Conservation (phyloP, 2,113 vertebrate species). For the Glareola pratincola region DNA sequence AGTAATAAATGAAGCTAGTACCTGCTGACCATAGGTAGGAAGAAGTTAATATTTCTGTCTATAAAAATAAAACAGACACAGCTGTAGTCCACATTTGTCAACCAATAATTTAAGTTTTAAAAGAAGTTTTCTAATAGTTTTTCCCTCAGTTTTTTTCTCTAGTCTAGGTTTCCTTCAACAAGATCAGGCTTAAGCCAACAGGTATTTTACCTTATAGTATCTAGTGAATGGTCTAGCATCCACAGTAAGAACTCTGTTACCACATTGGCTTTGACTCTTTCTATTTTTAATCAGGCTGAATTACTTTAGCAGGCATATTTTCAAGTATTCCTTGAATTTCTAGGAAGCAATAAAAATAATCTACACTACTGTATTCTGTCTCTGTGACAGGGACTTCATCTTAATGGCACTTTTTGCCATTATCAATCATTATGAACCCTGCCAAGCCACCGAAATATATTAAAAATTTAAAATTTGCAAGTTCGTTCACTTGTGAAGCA, state of each 20-base stretch:
- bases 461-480: background rate
- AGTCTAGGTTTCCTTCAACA: background rate
- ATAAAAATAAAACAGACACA: background rate
- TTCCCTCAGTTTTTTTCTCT: background rate
- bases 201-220: background rate
- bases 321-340: background rate
- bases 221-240: background rate
- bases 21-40: background rate
- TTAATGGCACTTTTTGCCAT: background rate
- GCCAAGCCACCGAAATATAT: background rate
- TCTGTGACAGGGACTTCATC: background rate
- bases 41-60: background rate
- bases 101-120: background rate
- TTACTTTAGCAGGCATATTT: background rate
- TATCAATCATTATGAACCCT: background rate
- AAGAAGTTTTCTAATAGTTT: background rate
- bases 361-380: background rate
- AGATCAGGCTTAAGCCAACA: background rate
- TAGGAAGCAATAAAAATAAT: conserved; percentile 31
- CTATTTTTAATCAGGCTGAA: background rate
- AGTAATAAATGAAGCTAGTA: background rate
- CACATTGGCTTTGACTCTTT: background rate
- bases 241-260: background rate
- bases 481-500: background rate
- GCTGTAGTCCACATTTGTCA: background rate